Conservation (phyloP, 2,113 vertebrate genomes). For the Cettia cetti region DNA sequence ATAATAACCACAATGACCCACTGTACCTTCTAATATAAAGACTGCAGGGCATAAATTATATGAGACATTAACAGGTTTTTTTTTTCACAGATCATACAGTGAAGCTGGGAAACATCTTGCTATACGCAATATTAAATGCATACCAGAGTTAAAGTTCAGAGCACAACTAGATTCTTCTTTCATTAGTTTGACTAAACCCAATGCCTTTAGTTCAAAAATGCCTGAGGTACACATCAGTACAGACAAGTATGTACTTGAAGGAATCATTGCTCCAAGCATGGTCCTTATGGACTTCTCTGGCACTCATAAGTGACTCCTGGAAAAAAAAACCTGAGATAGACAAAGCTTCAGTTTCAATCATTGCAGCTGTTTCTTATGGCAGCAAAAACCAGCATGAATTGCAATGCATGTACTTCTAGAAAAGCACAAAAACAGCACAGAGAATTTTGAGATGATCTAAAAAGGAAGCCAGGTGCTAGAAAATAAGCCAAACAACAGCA, state of each 20-base stretch:
- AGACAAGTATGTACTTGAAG: background rate
- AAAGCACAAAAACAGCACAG: background rate
- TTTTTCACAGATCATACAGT: background rate
- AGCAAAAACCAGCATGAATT: background rate
- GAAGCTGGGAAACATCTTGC: background rate
- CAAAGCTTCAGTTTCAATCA: background rate
- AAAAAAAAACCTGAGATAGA: background rate
- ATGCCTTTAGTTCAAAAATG: background rate
- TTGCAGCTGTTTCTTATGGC: background rate
- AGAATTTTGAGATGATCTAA: background rate
- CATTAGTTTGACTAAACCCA: background rate
- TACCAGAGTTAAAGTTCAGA: background rate
- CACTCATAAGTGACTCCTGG: background rate
- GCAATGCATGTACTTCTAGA: background rate
- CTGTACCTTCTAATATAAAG: background rate
- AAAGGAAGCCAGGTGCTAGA: background rate
- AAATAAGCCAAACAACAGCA: background rate
- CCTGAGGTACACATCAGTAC: background rate
- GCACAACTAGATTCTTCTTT: background rate
- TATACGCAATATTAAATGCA: background rate
- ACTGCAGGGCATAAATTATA: background rate
- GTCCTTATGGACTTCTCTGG: background rate
- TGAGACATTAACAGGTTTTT: background rate
- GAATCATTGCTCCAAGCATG: accelerated
- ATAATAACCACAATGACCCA: background rate